phyloP scores from a whole-genome alignment of 2,797 vertebrate species.

The Coendou prehensilis region DNA sequence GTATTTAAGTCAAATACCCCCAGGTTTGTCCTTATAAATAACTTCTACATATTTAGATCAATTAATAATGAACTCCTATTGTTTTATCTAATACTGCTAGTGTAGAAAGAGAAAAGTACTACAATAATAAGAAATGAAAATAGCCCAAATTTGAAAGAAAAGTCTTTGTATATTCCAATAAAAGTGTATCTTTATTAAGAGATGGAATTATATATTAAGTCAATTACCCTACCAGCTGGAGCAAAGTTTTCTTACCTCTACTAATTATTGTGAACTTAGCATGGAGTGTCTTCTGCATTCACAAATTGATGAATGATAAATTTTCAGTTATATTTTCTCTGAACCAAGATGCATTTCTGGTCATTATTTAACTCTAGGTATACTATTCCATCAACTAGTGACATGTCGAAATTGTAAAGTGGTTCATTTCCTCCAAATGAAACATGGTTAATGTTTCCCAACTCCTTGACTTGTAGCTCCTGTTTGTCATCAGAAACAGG shows the following conservation, averaged over 20 bases:
- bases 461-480: background rate
- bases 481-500: background rate
- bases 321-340: background rate
- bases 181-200: background rate
- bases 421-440: background rate
- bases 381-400: background rate
- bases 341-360: accelerated
- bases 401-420: background rate
- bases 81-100: background rate
- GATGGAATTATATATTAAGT: background rate
- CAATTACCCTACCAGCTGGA: accelerated
- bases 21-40: background rate
- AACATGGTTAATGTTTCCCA: background rate
- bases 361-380: background rate
- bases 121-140: background rate
- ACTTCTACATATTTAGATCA: background rate
- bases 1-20: background rate
- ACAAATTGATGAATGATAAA: background rate
- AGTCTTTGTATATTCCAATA: background rate
- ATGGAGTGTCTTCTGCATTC: background rate
- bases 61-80: background rate
- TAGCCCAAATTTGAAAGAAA: background rate
- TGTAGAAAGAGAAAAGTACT: background rate
- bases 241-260: background rate
- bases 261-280: accelerated